phyloP scores from a whole-genome alignment of 2,113 vertebrate species.

The Plectropomus leopardus region DNA sequence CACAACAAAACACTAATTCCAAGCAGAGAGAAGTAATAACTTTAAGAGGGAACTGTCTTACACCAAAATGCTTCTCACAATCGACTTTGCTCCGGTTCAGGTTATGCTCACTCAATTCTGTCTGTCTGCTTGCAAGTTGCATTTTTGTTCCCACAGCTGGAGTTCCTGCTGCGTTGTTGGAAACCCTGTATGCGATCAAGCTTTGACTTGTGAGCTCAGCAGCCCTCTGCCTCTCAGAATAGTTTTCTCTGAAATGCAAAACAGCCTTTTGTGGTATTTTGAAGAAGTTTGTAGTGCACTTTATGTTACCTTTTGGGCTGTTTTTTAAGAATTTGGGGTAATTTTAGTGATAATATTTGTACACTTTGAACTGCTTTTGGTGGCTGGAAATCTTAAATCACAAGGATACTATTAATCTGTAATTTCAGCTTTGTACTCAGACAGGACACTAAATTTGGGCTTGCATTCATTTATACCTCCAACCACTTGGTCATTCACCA shows the following conservation, averaged over 20 bases:
- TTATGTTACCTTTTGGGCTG: slow-evolving; percentile 36
- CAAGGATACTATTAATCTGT: background rate
- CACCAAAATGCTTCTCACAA: slow-evolving; percentile 31
- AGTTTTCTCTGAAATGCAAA: slow-evolving; percentile 66
- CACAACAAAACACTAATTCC: background rate
- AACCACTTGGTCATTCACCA: background rate
- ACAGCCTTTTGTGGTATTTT: slow-evolving; percentile 49
- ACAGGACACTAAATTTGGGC: no score
- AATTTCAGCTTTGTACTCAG: slow-evolving; percentile 17
- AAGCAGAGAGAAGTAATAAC: slow-evolving; percentile 2
- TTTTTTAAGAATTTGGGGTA: slow-evolving; percentile 8
- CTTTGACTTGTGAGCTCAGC: slow-evolving; percentile 50
- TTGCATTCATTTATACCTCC: background rate
- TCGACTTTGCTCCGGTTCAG: slow-evolving; percentile 38
- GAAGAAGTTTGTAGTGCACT: slow-evolving; percentile 35
- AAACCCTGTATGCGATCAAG: slow-evolving; percentile 44
- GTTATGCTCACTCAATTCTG: slow-evolving; percentile 28
- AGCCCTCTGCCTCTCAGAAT: slow-evolving; percentile 42
- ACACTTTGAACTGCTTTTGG: background rate
- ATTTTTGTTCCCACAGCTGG: slow-evolving; percentile 44
- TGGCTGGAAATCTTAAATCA: background rate
- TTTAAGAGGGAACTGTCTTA: slow-evolving; percentile 13
- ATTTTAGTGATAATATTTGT: slow-evolving; percentile 11
- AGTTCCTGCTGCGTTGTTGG: slow-evolving; percentile 52
- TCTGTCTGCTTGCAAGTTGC: slow-evolving; percentile 33